phyloP scores from a whole-genome alignment of 2,888 invertebrate species.

The Prenolepis imparis region DNA sequence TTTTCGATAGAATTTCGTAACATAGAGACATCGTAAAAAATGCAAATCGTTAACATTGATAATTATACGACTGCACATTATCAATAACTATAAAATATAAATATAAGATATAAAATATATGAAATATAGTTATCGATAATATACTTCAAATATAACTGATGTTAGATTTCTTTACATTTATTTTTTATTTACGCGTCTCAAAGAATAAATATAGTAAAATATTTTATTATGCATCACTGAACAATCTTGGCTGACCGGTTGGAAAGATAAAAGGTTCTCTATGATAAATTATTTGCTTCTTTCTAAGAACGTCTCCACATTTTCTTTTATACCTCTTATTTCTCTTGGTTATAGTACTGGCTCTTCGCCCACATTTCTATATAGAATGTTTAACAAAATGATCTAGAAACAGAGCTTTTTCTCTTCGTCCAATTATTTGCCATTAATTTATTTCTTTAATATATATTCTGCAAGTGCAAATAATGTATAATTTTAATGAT shows the following conservation, averaged over 20 bases:
- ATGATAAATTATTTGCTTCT: constrained; percentile 11
- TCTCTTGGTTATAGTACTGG: background rate
- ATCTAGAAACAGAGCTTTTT: background rate
- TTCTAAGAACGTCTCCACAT: background rate
- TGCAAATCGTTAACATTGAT: background rate
- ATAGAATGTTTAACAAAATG: background rate
- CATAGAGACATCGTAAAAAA: background rate
- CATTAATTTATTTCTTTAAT: constrained; percentile 7
- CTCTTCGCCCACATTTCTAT: background rate
- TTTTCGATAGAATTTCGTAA: background rate
- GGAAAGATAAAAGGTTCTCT: background rate
- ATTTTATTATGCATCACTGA: background rate
- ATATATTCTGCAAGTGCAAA: background rate
- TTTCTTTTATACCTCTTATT: background rate
- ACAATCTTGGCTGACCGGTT: background rate
- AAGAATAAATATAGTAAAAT: background rate
- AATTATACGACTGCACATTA: background rate
- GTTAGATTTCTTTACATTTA: background rate
- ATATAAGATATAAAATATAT: background rate
- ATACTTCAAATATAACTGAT: background rate
- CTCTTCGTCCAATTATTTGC: background rate
- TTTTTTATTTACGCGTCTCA: background rate
- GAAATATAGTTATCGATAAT: background rate
- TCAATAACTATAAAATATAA: background rate
- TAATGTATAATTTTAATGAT: constrained; percentile 21